These are phyloP conservation scores for Chelonia mydas DNA, from an alignment of 2,797 vertebrate genomes.

Conservation along the genomic window DNA sequence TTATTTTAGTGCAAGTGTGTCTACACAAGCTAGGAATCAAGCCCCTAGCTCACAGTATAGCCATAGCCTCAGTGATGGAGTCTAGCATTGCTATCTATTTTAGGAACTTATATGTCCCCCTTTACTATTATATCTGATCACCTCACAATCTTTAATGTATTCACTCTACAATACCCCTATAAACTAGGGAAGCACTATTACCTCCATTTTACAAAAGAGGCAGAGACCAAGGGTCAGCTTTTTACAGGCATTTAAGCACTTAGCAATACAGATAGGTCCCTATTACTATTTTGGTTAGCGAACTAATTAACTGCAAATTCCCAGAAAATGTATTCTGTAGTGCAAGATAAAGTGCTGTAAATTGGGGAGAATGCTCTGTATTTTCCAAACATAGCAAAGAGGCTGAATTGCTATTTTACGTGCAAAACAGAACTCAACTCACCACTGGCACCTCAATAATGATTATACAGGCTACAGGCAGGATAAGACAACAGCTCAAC, in stretches of 20 bases:
- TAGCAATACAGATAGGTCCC: conserved; percentile 29
- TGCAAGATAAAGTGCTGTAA: background rate
- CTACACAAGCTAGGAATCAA: background rate
- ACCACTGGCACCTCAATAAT: background rate
- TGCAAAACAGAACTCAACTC: background rate
- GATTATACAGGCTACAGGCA: background rate
- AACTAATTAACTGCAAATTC: conserved; percentile 58
- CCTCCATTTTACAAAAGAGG: background rate
- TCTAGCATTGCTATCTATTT: background rate
- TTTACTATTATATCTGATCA: background rate
- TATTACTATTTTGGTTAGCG: conserved; percentile 48
- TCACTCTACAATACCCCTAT: background rate
- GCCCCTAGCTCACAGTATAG: background rate
- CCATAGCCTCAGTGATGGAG: too few species aligned
- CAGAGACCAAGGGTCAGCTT: background rate
- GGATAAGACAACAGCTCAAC: background rate
- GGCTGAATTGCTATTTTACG: background rate
- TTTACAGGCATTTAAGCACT: conserved; percentile 37
- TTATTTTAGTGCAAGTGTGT: background rate
- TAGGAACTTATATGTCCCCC: background rate
- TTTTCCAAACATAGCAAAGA: background rate
- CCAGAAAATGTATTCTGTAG: background rate
- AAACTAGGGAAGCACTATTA: background rate
- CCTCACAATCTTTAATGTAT: background rate
- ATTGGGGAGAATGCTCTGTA: background rate